These are phyloP conservation scores for Cossypha caffra DNA, from an alignment of 2,797 vertebrate species.

Conservation along the genomic window DNA sequence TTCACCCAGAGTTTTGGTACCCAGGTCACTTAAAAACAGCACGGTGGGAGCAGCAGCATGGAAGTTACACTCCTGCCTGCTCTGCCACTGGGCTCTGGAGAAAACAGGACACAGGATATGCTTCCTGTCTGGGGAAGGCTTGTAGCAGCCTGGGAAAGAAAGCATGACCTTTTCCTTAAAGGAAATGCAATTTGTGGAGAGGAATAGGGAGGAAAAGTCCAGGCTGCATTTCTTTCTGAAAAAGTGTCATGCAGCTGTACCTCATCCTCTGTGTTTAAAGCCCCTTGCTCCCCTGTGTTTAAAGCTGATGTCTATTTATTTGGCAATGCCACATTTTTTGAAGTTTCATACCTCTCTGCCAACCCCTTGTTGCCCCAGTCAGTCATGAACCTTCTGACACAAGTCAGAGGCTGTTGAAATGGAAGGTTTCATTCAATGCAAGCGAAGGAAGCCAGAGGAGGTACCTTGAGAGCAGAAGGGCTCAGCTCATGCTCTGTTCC, in stretches of 20 bases:
- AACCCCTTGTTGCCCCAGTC: background rate
- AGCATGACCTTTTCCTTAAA: conserved; percentile 3
- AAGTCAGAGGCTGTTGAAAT: conserved; percentile 40
- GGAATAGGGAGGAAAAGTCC: background rate
- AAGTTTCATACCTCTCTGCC: background rate
- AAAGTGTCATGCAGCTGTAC: background rate
- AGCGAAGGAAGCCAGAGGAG: background rate
- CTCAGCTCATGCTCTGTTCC: background rate
- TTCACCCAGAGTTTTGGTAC: background rate
- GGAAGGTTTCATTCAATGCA: conserved; percentile 44
- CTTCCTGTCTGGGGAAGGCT: conserved; percentile 26
- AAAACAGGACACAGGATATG: conserved; percentile 20
- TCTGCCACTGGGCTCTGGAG: background rate
- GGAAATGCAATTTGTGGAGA: background rate
- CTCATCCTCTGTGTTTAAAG: background rate
- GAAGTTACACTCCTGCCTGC: background rate
- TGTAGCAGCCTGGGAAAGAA: background rate
- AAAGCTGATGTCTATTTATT: background rate
- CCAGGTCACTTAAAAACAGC: background rate
- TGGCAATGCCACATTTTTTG: background rate
- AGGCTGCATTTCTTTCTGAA: background rate
- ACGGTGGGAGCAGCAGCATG: background rate
- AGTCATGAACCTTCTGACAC: conserved; percentile 15
- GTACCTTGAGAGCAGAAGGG: background rate
- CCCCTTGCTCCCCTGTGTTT: background rate